Conservation (phyloP, 1,140 invertebrate genomes). For the Dreissena rostriformis region DNA sequence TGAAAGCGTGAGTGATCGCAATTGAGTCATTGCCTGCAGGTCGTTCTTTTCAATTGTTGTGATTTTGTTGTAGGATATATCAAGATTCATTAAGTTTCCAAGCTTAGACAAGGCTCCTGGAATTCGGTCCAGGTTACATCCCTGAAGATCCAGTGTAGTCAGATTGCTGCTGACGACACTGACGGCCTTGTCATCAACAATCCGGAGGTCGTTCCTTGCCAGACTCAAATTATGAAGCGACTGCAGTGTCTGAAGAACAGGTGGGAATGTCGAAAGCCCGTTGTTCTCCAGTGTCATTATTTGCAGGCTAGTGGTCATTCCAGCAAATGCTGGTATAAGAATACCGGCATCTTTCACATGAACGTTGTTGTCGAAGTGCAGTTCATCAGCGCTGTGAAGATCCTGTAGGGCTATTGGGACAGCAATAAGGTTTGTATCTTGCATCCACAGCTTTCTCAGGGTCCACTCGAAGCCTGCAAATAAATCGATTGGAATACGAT, state of each 20-base stretch:
- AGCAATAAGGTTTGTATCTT: constrained; percentile 38
- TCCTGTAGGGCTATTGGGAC: constrained; percentile 43
- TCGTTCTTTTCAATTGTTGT: constrained; percentile 51
- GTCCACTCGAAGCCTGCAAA: constrained; percentile 49
- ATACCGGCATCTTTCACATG: constrained; percentile 42
- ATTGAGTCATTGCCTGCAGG: constrained; percentile 19
- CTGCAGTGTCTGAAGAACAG: constrained; percentile 23
- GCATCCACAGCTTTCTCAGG: constrained; percentile 19
- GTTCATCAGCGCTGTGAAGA: constrained; percentile 12
- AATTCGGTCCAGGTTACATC: constrained; percentile 38
- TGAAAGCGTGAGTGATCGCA: constrained; percentile 10
- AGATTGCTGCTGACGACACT: constrained; percentile 31
- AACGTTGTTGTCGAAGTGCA: constrained; percentile 51
- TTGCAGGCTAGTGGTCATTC: constrained; percentile 4
- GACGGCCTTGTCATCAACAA: constrained; percentile 35
- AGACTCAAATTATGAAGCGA: constrained; percentile 41
- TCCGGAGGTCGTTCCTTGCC: constrained; percentile 37
- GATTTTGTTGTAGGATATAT: constrained; percentile 47
- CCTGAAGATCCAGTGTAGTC: constrained; percentile 32
- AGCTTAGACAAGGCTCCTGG: constrained; percentile 43
- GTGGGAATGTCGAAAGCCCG: constrained; percentile 32
- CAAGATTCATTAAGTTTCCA: constrained; percentile 9
- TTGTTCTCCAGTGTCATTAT: constrained; percentile 44
- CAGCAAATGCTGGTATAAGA: constrained; percentile 47
- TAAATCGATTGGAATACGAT: constrained; percentile 12